phyloP scores from a whole-genome alignment of 2,113 vertebrate genomes.

The Cinclus mexicanus region DNA sequence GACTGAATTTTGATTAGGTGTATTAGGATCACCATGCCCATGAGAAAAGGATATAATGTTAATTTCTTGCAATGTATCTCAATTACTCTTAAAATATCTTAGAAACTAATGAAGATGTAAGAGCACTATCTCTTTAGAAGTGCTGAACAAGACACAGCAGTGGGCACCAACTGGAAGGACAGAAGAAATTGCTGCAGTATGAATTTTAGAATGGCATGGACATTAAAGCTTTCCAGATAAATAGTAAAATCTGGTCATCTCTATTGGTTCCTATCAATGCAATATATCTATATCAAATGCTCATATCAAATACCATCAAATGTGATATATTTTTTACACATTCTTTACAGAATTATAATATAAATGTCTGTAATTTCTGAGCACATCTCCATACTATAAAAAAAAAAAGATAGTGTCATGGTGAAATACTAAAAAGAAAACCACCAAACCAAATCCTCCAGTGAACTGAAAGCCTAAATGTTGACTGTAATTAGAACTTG shows the following conservation, averaged over 20 bases:
- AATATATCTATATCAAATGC: neutral
- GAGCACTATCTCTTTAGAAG: neutral
- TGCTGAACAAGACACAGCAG: neutral
- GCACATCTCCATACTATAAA: neutral
- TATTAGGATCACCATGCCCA: neutral
- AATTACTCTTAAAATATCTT: neutral
- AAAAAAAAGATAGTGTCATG: neutral
- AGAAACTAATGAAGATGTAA: neutral
- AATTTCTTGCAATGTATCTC: neutral
- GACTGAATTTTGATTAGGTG: neutral
- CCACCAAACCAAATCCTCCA: accelerated
- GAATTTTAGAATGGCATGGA: neutral
- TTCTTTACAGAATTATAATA: neutral
- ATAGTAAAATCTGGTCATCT: neutral
- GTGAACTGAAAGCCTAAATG: neutral
- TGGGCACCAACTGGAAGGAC: neutral
- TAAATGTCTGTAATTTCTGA: neutral
- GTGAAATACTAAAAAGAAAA: neutral
- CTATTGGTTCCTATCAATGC: neutral
- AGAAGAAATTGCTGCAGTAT: neutral
- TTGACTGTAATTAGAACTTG: neutral
- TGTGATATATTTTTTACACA: neutral
- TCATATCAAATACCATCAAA: neutral
- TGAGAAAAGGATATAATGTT: neutral
- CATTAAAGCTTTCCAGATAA: neutral